Evolutionary conservation across 2,888 invertebrate species (phyloP).

Genomic region (Eupithecia subumbrata): DNA sequence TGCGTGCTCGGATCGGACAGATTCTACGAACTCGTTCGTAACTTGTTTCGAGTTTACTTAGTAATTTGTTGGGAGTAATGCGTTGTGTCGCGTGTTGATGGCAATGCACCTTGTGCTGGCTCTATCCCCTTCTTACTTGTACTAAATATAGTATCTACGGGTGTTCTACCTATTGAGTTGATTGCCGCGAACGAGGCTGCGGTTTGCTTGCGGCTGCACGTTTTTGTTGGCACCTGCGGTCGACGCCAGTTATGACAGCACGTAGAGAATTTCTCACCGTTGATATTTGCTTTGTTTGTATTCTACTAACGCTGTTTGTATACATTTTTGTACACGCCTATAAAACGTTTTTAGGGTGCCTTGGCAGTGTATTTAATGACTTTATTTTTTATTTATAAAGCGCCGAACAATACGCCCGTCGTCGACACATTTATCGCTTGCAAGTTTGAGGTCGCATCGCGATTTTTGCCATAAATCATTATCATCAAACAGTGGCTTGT

Average conservation of each 20-base stretch:
- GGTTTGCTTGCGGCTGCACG: constrained; percentile 64
- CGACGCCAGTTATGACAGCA: constrained; percentile 61
- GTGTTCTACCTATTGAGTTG: constrained; percentile 58
- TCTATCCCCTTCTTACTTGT: constrained; percentile 65
- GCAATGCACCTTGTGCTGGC: constrained; percentile 65
- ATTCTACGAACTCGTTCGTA: constrained; percentile 55
- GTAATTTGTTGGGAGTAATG: constrained; percentile 57
- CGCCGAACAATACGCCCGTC: constrained; percentile 42
- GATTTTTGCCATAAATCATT: constrained; percentile 80
- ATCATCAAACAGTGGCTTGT: constrained; percentile 74
- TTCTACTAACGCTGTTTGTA: constrained; percentile 45
- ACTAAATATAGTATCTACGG: constrained; percentile 73
- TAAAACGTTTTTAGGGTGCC: constrained; percentile 49
- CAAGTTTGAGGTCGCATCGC: constrained; percentile 68
- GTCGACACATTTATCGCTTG: constrained; percentile 74
- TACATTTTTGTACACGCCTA: constrained; percentile 44
- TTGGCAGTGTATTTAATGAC: constrained; percentile 41
- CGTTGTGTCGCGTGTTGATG: constrained; percentile 60
- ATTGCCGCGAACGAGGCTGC: constrained; percentile 68
- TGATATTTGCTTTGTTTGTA: constrained; percentile 35
- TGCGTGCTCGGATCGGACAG: constrained; percentile 51
- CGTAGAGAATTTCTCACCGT: constrained; percentile 46
- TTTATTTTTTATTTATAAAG: constrained; percentile 55
- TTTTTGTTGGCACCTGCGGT: constrained; percentile 75
- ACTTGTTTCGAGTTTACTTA: constrained; percentile 46